phyloP scores from a whole-genome alignment of 2,888 invertebrate species.

The Gisinianus flammeolus region DNA sequence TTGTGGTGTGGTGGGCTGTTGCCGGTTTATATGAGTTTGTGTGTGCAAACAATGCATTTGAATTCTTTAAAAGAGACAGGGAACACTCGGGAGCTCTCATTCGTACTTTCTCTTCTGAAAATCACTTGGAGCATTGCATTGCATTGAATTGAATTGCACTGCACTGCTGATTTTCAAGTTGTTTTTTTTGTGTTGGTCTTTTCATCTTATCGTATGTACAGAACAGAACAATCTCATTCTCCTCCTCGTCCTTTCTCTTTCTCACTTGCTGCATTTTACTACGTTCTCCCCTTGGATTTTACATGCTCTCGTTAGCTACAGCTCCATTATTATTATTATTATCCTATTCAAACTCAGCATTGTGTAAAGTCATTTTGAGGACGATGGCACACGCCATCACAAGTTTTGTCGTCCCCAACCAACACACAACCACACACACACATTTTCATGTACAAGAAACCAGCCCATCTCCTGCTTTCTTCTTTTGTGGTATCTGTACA shows the following conservation, averaged over 20 bases:
- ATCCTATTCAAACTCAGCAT: conserved; percentile 6
- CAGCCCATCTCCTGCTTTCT: background rate
- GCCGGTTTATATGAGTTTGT: background rate
- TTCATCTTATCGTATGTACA: background rate
- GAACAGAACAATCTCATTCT: too few relatives aligned
- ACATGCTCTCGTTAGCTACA: background rate
- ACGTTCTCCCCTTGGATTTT: background rate
- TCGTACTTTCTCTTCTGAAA: background rate
- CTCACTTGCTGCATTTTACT: background rate
- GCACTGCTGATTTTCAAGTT: too few relatives aligned
- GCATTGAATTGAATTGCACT: too few relatives aligned
- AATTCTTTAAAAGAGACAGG: background rate
- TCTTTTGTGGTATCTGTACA: too few relatives aligned
- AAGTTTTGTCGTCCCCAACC: background rate
- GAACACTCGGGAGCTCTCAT: background rate
- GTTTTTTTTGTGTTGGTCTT: background rate
- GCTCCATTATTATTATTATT: background rate
- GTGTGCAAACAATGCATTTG: background rate
- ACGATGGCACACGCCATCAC: background rate
- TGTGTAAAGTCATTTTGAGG: background rate
- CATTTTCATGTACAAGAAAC: background rate
- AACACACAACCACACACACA: background rate
- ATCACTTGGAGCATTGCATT: too few relatives aligned
- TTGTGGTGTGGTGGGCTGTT: background rate
- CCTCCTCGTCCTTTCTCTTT: background rate